Evolutionary conservation across 2,113 vertebrate species (phyloP), one percentile per base, ranked within the genome.

Genomic region (Felis catus): DNA sequence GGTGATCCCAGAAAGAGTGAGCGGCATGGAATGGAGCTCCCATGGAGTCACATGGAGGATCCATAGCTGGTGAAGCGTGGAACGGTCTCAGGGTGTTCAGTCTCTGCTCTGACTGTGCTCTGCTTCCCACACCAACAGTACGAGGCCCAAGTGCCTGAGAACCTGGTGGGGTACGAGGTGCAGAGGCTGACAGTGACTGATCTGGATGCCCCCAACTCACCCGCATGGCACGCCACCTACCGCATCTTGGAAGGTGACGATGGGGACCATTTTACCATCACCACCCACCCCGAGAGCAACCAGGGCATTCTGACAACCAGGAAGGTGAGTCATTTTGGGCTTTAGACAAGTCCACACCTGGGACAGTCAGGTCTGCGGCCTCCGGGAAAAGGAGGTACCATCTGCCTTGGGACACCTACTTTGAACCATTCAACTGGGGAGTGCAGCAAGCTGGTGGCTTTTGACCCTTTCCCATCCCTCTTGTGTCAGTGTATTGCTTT

Each of bases 301-400:
- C 99, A 99, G 96, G 99, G 99, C 12, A 86, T 99, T 92, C 96
- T 99, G 92, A 98, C 83, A 5, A 99, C 99, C 0, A 97, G 93
- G n/a, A 99, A 99, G 99, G 99, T 99, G 81, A 92, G 98, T 98
- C 27, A 0, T n/a, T 36, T 61, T 29, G 45, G 45, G 48, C 14
- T 61, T 83, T 71, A 71, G 33, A 58, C 7, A 29, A 21, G 76
- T 5, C 9, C 8, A 4, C 21, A 7, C 11, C 55, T 1, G 0
- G 66, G 12, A 1, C 4, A 19, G n/a, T 63, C 18, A 48, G 45
- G 45, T 39, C 63, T 83, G 8, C 39, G 63, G 71, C 58, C 63
- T 83, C 36, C 5, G 51, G 90, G 73, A 51, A 4, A 9, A 61
- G 58, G 83, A 82, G 48, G 23, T 23, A 5, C 21, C 21, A 21